phyloP scores from a whole-genome alignment of 2,888 invertebrate genomes.

The Arctia plantaginis region DNA sequence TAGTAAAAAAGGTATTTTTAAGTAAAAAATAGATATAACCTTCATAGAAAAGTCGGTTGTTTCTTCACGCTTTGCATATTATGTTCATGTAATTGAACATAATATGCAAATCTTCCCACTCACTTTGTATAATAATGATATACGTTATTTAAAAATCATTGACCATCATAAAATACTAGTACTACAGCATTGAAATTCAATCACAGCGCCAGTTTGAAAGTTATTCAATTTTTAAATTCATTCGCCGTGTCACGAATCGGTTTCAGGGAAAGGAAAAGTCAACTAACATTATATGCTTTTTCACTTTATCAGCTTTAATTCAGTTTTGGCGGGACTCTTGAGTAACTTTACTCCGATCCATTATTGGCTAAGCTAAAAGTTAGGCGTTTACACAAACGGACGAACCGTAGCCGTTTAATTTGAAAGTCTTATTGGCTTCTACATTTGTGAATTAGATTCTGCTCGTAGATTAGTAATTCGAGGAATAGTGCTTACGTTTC shows the following conservation, averaged over 20 bases:
- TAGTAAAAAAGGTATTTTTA: background rate
- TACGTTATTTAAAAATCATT: background rate
- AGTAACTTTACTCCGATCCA: slow-evolving; percentile 59
- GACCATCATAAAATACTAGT: slow-evolving; percentile 17
- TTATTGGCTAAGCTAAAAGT: slow-evolving; percentile 59
- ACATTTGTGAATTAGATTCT: slow-evolving; percentile 60
- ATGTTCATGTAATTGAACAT: no score
- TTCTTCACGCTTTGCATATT: no score
- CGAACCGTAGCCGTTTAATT: slow-evolving; percentile 52
- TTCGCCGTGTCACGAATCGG: slow-evolving; percentile 54
- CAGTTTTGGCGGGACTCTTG: slow-evolving; percentile 61
- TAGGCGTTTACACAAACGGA: slow-evolving; percentile 53
- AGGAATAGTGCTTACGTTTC: slow-evolving; percentile 50
- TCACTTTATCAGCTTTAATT: slow-evolving; percentile 61
- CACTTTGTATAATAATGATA: background rate
- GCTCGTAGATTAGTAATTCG: slow-evolving; percentile 52
- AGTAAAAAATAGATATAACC: no score
- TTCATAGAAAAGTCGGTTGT: no score
- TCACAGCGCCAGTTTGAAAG: slow-evolving; percentile 24
- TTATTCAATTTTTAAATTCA: slow-evolving; percentile 47
- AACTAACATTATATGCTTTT: slow-evolving; percentile 53
- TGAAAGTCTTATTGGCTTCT: slow-evolving; percentile 65
- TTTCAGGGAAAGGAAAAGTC: slow-evolving; percentile 43
- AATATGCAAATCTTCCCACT: slow-evolving; percentile 3
- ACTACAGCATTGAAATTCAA: slow-evolving; percentile 20